phyloP scores from a whole-genome alignment of 2,888 invertebrate genomes.

The Isoperla grammatica region DNA sequence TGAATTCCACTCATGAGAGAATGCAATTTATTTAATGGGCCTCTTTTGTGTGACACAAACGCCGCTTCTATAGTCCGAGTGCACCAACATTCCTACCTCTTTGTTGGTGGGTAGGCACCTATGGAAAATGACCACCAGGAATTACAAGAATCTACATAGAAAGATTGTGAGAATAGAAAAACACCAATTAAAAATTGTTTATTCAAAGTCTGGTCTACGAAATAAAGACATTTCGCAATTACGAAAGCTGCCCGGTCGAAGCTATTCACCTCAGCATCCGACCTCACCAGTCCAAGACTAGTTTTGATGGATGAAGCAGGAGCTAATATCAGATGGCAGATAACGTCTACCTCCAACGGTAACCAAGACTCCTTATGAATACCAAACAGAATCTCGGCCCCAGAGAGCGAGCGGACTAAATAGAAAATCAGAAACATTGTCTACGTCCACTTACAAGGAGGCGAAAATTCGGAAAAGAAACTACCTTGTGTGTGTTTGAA shows the following conservation, averaged over 20 bases:
- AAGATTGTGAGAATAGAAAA: conserved; percentile 1
- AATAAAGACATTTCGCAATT: too few species aligned
- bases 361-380: too few species aligned
- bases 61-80: conserved; percentile 10
- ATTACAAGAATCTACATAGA: neutral
- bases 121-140: neutral
- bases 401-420: too few species aligned
- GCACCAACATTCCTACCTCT: conserved; percentile 19
- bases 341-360: neutral
- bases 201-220: neutral
- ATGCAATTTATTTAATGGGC: conserved; percentile 27
- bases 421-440: too few species aligned
- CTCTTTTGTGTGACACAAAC: conserved; percentile 17
- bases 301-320: neutral
- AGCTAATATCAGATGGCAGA: conserved; percentile 10
- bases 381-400: too few species aligned
- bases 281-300: too few species aligned
- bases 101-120: conserved; percentile 6
- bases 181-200: conserved; percentile 3
- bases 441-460: too few species aligned
- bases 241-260: too few species aligned
- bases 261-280: too few species aligned
- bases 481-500: too few species aligned
- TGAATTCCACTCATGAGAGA: conserved; percentile 18
- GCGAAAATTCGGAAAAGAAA: too few species aligned